Base-by-base conservation (phyloP, 1,140 invertebrate genomes). In the Drosophila rhopaloa region DNA sequence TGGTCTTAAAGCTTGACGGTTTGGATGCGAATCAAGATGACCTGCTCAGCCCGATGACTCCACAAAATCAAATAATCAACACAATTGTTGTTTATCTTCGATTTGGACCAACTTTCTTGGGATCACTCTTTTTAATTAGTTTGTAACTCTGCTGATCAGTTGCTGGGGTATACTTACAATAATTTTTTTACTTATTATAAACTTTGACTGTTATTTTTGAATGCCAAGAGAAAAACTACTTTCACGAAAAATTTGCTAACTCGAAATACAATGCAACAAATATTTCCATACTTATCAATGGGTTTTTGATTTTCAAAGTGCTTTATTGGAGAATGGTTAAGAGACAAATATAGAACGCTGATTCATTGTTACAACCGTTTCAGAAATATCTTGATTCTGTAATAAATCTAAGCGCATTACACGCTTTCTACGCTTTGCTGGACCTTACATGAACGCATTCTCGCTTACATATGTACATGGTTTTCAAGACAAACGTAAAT, bases 161-260 rank as follows among this genome's bases (percentile, higher is more conserved):
- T 73, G 70, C 27, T 73, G 70, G 56, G n/a, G 68, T 19, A 47
- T 40, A 16, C 56, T 41, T 37, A 70, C 40, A 41, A 71, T 37
- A 73, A 73, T 53, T 53, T 75, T 59, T 53, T 55, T 67, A 76
- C 54, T 44, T 86, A 75, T 81, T 81, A 32, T 86, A 79, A 82
- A 81, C 74, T 76, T 86, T 67, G 81, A 85, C 81, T 85, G 81
- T 85, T 85, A 85, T 86, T 67, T 78, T 81, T 81, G 76, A 73
- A 68, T 53, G 55, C 46, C 47, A 35, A 60, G 54, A 57, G 40
- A 43, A 48, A 55, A 43, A 48, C 24, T 27, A 66, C 73, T 76
- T 24, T 48, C 41, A 75, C 53, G 58, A 53, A 57, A 50, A 58
- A 53, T 65, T 75, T 62, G 71, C 57, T 75, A 76, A 76, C 43